phyloP scores from a whole-genome alignment of 1,140 invertebrate genomes.

The Bombyx mori region ASM3026992v2 NC_085127.1:7357501-7358000 shows the following conservation, averaged over 20 bases:
- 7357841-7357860: no score
- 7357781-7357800: constrained; percentile 2
- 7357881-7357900: no score
- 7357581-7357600: constrained; percentile 36
- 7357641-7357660: constrained; percentile 40
- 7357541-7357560: constrained; percentile 9
- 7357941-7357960: no score
- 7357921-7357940: no score
- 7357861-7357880: no score
- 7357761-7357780: constrained; percentile 15
- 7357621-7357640: constrained; percentile 56
- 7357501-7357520: constrained; percentile 15
- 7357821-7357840: no score
- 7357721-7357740: constrained; percentile 18
- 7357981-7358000: no score
- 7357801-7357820: background rate
- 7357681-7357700: constrained; percentile 31
- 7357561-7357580: constrained; percentile 19
- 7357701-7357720: constrained; percentile 54
- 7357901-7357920: no score
- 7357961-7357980: no score
- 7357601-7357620: constrained; percentile 45
- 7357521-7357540: constrained; percentile 4
- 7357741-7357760: constrained; percentile 25
- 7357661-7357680: constrained; percentile 36